phyloP scores from a whole-genome alignment of 2,797 vertebrate genomes.

The Paramormyrops hopkinsi region DNA sequence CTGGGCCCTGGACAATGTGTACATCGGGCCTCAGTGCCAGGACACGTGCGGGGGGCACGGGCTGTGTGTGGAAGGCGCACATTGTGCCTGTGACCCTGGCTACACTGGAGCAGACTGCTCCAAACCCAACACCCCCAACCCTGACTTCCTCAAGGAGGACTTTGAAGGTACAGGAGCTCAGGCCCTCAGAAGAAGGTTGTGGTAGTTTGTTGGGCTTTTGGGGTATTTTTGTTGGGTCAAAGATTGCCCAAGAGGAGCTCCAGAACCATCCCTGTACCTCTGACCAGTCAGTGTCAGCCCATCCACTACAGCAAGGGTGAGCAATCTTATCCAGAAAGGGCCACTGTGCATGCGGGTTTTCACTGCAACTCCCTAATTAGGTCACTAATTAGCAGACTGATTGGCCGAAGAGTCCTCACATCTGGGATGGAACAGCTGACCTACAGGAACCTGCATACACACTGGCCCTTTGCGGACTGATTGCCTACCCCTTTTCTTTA shows the following conservation, averaged over 20 bases:
- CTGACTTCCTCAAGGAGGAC: conserved; percentile 96
- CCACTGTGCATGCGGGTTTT: neutral
- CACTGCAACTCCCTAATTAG: neutral
- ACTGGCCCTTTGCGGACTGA: neutral
- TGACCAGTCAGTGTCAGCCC: neutral
- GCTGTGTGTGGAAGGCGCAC: conserved; percentile 78
- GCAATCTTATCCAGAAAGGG: neutral
- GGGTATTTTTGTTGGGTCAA: neutral
- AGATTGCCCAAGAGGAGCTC: neutral
- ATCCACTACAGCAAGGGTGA: neutral
- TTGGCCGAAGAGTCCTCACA: neutral
- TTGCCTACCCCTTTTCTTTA: neutral
- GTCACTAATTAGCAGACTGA: neutral
- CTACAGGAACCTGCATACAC: neutral
- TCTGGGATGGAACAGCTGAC: neutral
- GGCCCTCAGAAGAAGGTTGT: conserved; percentile 11
- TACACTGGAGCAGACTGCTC: conserved; percentile 86
- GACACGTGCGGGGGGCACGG: conserved; percentile 94
- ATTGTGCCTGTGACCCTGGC: conserved; percentile 81
- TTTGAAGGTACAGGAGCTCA: conserved; percentile 81
- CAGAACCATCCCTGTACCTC: neutral
- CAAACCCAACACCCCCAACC: conserved; percentile 78
- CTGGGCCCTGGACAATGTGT: conserved; percentile 92
- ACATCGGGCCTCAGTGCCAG: conserved; percentile 92
- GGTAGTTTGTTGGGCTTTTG: neutral